These are phyloP conservation scores for Rhorus exstirpatorius DNA, from an alignment of 2,888 invertebrate species.

Conservation along the genomic window DNA sequence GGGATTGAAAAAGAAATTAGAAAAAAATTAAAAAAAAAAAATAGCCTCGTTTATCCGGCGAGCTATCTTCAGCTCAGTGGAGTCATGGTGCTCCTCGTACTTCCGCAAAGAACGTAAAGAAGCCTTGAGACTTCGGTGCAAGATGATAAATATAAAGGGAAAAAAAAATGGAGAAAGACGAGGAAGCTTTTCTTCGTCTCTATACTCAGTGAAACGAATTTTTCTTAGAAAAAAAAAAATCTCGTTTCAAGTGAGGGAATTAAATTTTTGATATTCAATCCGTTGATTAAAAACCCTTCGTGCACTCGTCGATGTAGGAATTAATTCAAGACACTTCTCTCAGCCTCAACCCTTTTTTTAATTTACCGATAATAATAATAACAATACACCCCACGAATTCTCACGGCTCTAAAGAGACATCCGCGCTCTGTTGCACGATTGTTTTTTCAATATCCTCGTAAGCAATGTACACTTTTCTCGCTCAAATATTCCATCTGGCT, in stretches of 20 bases:
- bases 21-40: constrained; percentile 33
- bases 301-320: background rate
- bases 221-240: constrained; percentile 18
- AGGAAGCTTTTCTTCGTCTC: constrained; percentile 28
- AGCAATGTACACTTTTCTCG: background rate
- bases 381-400: constrained; percentile 38
- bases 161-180: constrained; percentile 29
- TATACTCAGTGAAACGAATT: constrained; percentile 22
- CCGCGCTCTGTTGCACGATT: constrained; percentile 7
- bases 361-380: constrained; percentile 59
- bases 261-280: constrained; percentile 35
- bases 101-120: constrained; percentile 46
- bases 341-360: constrained; percentile 43
- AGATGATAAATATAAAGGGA: constrained; percentile 44
- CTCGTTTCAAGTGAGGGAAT: constrained; percentile 20
- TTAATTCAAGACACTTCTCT: constrained; percentile 9
- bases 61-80: constrained; percentile 26
- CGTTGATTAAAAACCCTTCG: constrained; percentile 39
- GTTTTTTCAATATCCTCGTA: background rate
- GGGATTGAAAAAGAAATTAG: constrained; percentile 45
- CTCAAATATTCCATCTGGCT: background rate
- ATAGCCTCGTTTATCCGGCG: constrained; percentile 36
- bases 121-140: constrained; percentile 43
- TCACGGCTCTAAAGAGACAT: constrained; percentile 44
- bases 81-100: constrained; percentile 25